These are phyloP conservation scores for Heliocidaris tuberculata DNA, from an alignment of 35 echinoderm and acorn worm species.

Conservation along the genomic window DNA sequence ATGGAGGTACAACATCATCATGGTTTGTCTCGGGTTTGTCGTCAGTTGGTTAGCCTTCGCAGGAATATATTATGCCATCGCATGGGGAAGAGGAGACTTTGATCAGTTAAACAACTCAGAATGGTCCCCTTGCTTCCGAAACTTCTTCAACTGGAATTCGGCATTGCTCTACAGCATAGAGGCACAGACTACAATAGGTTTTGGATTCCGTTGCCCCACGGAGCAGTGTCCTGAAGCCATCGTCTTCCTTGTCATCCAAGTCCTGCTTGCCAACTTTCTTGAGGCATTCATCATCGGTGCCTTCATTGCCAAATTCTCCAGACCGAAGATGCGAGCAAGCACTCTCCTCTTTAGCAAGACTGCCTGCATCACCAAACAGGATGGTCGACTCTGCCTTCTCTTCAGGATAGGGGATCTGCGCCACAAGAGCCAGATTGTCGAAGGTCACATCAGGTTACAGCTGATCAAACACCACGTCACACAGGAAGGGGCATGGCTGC, in stretches of 20 bases:
- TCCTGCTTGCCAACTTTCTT: slow-evolving; percentile 82
- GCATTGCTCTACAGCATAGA: slow-evolving; percentile 95
- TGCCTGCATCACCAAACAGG: slow-evolving; percentile 68
- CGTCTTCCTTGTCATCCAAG: slow-evolving; percentile 76
- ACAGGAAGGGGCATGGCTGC: slow-evolving; percentile 70
- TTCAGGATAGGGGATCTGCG: slow-evolving; percentile 88
- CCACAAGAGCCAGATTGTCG: slow-evolving; percentile 87
- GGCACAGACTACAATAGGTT: slow-evolving; percentile 93
- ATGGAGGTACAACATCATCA: slow-evolving; percentile 85
- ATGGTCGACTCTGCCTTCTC: slow-evolving; percentile 78
- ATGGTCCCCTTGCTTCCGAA: slow-evolving; percentile 83
- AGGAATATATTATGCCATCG: slow-evolving; percentile 81
- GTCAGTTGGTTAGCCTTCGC: slow-evolving; percentile 77
- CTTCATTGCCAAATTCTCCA: slow-evolving; percentile 93
- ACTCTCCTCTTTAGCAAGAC: slow-evolving; percentile 91
- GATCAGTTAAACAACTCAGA: slow-evolving; percentile 67
- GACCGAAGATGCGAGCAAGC: slow-evolving; percentile 86
- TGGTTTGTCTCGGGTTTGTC: slow-evolving; percentile 59
- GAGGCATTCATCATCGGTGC: slow-evolving; percentile 92
- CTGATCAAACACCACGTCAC: slow-evolving; percentile 88
- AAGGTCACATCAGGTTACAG: slow-evolving; percentile 84
- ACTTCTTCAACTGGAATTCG: slow-evolving; percentile 89
- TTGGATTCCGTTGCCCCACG: slow-evolving; percentile 81
- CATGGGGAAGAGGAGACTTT: slow-evolving; percentile 73
- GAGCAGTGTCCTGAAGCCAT: slow-evolving; percentile 88